Percentiles rank a stretch among this genome's conserved stretches.
These are phyloP conservation scores for Setipinna tenuifilis DNA, from an alignment of 2,797 vertebrate genomes.

Conservation along the genomic window DNA sequence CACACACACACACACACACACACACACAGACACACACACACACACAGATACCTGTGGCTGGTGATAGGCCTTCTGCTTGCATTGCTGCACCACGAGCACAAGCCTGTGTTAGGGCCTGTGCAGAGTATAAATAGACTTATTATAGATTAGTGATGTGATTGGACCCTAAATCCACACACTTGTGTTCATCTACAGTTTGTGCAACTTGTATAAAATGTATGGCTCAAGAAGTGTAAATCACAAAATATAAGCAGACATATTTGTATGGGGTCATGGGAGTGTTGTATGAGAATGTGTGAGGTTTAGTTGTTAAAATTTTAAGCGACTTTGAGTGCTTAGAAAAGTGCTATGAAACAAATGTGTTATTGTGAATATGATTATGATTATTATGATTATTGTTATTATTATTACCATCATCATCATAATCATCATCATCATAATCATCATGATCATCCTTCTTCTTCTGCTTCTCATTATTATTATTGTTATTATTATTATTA, in stretches of 20 bases:
- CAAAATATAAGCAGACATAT: neutral
- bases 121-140: neutral
- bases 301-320: too few species aligned
- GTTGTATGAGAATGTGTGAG: too few species aligned
- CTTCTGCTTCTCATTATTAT: neutral
- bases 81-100: neutral
- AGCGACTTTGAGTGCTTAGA: too few species aligned
- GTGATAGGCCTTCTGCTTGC: neutral
- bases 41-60: conserved; percentile 12
- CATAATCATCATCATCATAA: too few species aligned
- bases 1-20: conserved; percentile 33
- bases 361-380: too few species aligned
- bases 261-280: too few species aligned
- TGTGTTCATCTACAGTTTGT: neutral
- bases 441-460: too few species aligned
- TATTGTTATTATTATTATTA: neutral
- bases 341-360: too few species aligned
- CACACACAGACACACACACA: neutral
- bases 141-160: neutral
- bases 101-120: too few species aligned
- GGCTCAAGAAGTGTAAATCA: neutral
- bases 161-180: neutral
- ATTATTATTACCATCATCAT: too few species aligned
- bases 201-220: neutral
- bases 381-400: too few species aligned